These are phyloP conservation scores for Megalops cyprinoides DNA, from an alignment of 2,797 vertebrate genomes.

Conservation along the genomic window DNA sequence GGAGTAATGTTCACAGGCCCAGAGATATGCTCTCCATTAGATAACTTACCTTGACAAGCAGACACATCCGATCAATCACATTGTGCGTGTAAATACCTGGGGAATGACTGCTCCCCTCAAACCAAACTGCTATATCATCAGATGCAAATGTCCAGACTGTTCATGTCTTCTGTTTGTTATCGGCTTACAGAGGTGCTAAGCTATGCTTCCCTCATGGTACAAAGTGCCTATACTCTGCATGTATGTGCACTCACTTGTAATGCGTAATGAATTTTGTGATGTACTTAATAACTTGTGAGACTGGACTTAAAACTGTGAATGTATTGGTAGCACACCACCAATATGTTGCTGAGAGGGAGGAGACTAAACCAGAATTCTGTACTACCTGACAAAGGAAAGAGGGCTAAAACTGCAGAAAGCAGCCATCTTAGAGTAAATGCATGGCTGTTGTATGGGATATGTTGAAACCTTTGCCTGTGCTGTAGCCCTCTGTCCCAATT, in stretches of 20 bases:
- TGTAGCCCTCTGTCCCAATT: no score
- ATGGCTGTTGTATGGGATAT: no score
- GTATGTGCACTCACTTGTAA: background rate
- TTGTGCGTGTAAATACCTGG: constrained; percentile 67
- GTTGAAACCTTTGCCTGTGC: no score
- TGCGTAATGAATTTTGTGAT: no score
- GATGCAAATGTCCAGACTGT: constrained; percentile 53
- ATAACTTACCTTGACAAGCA: constrained; percentile 69
- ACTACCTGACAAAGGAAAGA: no score
- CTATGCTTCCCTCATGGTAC: background rate
- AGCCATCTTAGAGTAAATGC: no score
- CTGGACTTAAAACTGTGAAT: no score
- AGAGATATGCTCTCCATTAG: constrained; percentile 54
- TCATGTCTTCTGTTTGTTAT: constrained; percentile 45
- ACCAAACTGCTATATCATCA: constrained; percentile 56
- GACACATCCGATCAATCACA: constrained; percentile 66
- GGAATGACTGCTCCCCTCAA: constrained; percentile 70
- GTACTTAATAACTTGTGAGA: no score
- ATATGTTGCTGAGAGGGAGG: no score
- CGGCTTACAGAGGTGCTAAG: background rate
- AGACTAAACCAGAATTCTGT: no score
- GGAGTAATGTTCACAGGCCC: constrained; percentile 73
- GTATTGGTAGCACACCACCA: no score
- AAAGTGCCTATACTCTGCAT: background rate
- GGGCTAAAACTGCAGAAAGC: no score